Conservation (phyloP, 2,888 invertebrate genomes). For the Syritta pipiens region DNA sequence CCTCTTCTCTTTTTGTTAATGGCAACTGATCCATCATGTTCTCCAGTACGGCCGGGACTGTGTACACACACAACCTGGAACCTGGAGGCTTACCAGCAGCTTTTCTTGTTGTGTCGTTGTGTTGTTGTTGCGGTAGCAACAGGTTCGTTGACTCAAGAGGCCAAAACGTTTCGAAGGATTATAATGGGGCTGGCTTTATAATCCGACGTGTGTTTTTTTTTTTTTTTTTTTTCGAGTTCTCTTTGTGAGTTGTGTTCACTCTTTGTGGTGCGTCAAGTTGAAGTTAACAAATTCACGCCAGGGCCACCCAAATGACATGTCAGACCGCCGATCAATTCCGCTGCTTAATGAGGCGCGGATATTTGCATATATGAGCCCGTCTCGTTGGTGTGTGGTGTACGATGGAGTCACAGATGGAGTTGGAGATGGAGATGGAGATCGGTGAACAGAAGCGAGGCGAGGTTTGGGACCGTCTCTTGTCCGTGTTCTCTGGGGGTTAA, state of each 20-base stretch:
- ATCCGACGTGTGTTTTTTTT: slow-evolving; percentile 47
- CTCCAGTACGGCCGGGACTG: slow-evolving; percentile 51
- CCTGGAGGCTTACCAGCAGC: slow-evolving; percentile 65
- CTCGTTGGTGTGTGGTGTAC: slow-evolving; percentile 13
- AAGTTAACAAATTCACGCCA: slow-evolving; percentile 79
- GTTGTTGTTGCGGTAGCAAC: slow-evolving; percentile 59
- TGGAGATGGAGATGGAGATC: too few relatives aligned
- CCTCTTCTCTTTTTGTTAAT: slow-evolving; percentile 66
- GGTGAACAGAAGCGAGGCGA: slow-evolving; percentile 42
- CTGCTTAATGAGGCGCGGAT: slow-evolving; percentile 76
- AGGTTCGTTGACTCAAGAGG: slow-evolving; percentile 69
- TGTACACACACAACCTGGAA: slow-evolving; percentile 60
- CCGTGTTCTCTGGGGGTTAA: slow-evolving; percentile 43
- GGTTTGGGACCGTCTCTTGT: background rate
- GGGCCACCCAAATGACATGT: slow-evolving; percentile 75
- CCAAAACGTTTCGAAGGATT: slow-evolving; percentile 64
- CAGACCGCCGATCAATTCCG: slow-evolving; percentile 75
- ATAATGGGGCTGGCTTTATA: slow-evolving; percentile 66
- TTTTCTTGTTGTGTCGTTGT: slow-evolving; percentile 39
- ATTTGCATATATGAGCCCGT: slow-evolving; percentile 56
- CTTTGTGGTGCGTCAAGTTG: slow-evolving; percentile 71
- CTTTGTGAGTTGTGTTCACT: slow-evolving; percentile 57
- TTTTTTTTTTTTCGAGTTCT: slow-evolving; percentile 30
- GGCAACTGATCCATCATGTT: slow-evolving; percentile 69
- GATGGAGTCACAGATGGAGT: too few relatives aligned